Percentiles rank a stretch among this genome's conserved stretches.
Evolutionary conservation across 2,888 invertebrate genomes (phyloP).

Genomic region (Petrolisthes cinctipes): DNA sequence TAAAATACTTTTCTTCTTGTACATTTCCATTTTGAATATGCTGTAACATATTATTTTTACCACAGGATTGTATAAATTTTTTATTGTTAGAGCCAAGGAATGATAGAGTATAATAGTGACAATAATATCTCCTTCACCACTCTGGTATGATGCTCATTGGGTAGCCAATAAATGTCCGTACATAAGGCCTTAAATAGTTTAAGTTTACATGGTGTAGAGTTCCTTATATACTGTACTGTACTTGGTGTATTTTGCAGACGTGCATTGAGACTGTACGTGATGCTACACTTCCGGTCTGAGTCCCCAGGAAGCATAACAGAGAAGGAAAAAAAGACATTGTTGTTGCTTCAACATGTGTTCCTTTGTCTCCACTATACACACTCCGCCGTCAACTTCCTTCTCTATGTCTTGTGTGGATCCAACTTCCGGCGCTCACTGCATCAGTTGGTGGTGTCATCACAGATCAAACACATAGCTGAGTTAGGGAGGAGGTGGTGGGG

Average conservation of each 20-base stretch:
- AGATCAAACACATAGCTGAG: not conserved
- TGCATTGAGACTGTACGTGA: not conserved
- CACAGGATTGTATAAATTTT: no score
- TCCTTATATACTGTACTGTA: not conserved
- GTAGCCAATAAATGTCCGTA: no score
- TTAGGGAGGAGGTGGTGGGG: no score
- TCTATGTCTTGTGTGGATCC: constrained; percentile 77
- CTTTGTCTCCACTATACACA: constrained; percentile 78
- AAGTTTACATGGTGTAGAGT: no score
- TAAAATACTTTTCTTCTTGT: no score
- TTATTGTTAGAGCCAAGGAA: no score
- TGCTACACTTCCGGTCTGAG: not conserved
- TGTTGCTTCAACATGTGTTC: constrained; percentile 75
- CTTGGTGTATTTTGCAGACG: not conserved
- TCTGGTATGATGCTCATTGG: no score
- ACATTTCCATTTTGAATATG: no score
- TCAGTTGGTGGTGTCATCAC: not conserved
- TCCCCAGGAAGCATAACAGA: not conserved
- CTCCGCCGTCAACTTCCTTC: constrained; percentile 77
- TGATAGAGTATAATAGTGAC: no score
- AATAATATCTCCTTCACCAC: no score
- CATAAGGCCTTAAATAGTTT: no score
- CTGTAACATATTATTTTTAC: no score
- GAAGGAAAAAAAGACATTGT: constrained; percentile 70
- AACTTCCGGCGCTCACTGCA: constrained; percentile 71